A percentile compares a stretch with the other conserved stretches of the same genome.
Evolutionary conservation across 2,888 invertebrate genomes (phyloP).

Genomic region (Epirrita christyi): DNA sequence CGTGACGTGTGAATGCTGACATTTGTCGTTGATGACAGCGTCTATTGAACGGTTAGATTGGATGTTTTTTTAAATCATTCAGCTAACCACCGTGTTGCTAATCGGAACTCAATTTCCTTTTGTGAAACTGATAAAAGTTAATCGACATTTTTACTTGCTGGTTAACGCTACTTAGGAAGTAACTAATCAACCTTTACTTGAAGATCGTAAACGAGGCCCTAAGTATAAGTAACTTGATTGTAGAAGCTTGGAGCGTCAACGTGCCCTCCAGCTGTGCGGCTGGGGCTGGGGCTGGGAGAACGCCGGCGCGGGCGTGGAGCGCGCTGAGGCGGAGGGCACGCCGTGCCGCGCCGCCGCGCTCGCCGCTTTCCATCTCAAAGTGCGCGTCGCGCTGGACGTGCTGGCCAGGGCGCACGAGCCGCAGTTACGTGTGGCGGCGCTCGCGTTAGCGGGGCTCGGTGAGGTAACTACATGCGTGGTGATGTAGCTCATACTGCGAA

Average conservation of each 20-base stretch:
- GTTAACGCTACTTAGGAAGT: no score
- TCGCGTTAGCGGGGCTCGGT: constrained; percentile 88
- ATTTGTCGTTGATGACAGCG: no score
- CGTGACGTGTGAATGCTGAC: no score
- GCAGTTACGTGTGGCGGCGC: constrained; percentile 68
- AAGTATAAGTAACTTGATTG: neutral
- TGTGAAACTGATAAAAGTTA: no score
- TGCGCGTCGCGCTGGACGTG: constrained; percentile 93
- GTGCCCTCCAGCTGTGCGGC: constrained; percentile 94
- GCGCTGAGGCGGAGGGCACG: constrained; percentile 89
- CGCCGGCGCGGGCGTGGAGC: constrained; percentile 75
- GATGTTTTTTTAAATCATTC: no score
- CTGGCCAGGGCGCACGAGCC: constrained; percentile 87
- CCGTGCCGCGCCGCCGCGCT: constrained; percentile 94
- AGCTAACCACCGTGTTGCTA: no score
- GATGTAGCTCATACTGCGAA: no score
- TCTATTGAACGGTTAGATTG: no score
- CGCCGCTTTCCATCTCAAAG: constrained; percentile 94
- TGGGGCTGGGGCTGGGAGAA: constrained; percentile 93
- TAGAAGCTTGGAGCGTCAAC: constrained; percentile 90
- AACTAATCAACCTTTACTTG: no score
- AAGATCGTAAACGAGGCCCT: no score
- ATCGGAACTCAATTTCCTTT: no score
- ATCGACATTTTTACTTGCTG: no score
- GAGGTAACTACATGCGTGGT: constrained; percentile 11